Evolutionary conservation across 1,140 invertebrate genomes (phyloP).

Genomic region (Brachionus rubens): DNA sequence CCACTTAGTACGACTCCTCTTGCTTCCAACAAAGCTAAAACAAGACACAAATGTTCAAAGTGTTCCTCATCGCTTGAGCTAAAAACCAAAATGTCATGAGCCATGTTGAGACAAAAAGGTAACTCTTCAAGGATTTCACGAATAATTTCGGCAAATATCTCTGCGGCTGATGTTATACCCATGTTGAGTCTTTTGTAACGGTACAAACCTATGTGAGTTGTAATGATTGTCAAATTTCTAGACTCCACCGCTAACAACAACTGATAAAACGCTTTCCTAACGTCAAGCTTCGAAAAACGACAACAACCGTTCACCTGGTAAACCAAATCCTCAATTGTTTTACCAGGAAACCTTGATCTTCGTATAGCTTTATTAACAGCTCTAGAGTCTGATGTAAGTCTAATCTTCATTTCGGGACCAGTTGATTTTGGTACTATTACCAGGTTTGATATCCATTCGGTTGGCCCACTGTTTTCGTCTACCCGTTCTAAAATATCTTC

Average conservation of each 20-base stretch:
- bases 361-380: constrained; percentile 51
- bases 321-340: constrained; percentile 52
- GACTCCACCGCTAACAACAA: constrained; percentile 49
- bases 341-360: constrained; percentile 49
- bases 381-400: constrained; percentile 12
- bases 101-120: constrained; percentile 1
- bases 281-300: constrained; percentile 50
- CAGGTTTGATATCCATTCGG: constrained; percentile 7
- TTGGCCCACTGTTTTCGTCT: neutral
- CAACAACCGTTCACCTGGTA: constrained; percentile 49
- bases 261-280: constrained; percentile 51
- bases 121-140: too few species aligned
- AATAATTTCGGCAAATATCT: neutral
- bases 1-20: neutral
- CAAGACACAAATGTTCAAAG: neutral
- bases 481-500: neutral
- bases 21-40: neutral
- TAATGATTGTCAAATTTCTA: constrained; percentile 35
- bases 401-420: neutral
- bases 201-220: neutral
- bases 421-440: neutral
- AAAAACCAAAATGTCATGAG: neutral
- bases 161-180: constrained; percentile 2
- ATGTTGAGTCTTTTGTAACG: neutral
- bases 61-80: neutral